Evolutionary conservation across 2,888 invertebrate genomes (phyloP).

Genomic region (Rhogogaster chlorosoma): DNA sequence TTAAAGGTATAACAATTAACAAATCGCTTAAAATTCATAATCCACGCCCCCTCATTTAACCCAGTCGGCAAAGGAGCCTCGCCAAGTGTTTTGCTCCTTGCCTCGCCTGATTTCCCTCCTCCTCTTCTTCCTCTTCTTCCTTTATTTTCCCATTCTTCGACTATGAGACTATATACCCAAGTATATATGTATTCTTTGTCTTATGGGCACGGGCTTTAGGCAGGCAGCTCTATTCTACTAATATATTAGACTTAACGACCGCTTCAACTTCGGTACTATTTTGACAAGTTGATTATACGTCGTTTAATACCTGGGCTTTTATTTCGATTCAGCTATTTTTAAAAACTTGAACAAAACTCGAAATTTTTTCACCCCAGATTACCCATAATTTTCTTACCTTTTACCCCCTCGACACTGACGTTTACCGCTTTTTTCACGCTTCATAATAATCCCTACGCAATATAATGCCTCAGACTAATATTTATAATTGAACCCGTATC

Average conservation of each 20-base stretch:
- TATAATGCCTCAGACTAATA: conserved; percentile 3
- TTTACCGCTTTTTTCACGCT: conserved; percentile 23
- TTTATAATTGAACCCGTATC: conserved; percentile 5
- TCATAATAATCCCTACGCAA: conserved; percentile 7
- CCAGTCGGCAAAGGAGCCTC: conserved; percentile 44
- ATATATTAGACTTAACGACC: conserved; percentile 57
- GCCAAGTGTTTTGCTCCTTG: conserved; percentile 41
- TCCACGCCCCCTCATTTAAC: conserved; percentile 64
- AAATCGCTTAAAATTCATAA: conserved; percentile 63
- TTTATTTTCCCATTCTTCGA: conserved; percentile 2
- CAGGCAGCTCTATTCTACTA: conserved; percentile 56
- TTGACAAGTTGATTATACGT: conserved; percentile 68
- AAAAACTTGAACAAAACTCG: conserved; percentile 58
- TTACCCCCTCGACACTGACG: conserved; percentile 25
- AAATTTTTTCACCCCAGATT: conserved; percentile 56
- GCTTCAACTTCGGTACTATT: conserved; percentile 58
- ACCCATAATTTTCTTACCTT: conserved; percentile 49
- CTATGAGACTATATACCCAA: not conserved
- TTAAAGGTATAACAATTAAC: conserved; percentile 64
- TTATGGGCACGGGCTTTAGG: conserved; percentile 1
- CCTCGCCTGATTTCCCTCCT: conserved; percentile 6
- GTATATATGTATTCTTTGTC: conserved; percentile 12
- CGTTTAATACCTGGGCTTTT: conserved; percentile 30
- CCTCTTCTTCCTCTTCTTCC: not conserved
- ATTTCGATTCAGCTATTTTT: not conserved